Conservation (phyloP, 2,888 invertebrate species). For the Dynastes tityus region DNA sequence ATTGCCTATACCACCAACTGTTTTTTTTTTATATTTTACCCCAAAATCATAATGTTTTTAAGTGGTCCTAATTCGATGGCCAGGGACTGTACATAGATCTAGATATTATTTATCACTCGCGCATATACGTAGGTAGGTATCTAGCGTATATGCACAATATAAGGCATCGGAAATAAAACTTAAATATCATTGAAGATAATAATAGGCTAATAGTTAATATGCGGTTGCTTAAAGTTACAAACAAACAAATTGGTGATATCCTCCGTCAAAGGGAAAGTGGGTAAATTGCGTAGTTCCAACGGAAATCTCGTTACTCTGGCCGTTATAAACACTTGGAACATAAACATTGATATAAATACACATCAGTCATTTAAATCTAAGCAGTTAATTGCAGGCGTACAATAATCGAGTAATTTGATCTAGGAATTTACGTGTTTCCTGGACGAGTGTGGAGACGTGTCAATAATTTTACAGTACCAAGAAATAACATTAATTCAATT, state of each 20-base stretch:
- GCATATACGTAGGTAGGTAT: too few species aligned
- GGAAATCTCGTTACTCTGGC: constrained; percentile 22
- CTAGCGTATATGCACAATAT: too few species aligned
- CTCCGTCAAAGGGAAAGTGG: constrained; percentile 18
- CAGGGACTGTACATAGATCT: too few species aligned
- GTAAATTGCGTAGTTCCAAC: constrained; percentile 5
- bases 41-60: too few species aligned
- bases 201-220: not conserved
- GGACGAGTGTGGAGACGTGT: not conserved
- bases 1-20: too few species aligned
- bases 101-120: too few species aligned
- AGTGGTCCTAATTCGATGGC: too few species aligned
- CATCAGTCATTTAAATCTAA: not conserved
- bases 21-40: too few species aligned
- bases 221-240: not conserved
- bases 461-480: not conserved
- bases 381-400: constrained; percentile 17
- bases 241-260: constrained; percentile 13
- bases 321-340: constrained; percentile 1
- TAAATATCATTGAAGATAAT: constrained; percentile 2
- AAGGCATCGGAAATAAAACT: not conserved
- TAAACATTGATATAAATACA: constrained; percentile 23
- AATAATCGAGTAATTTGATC: constrained; percentile 24
- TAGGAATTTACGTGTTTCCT: constrained; percentile 21
- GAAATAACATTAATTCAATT: constrained; percentile 1